A percentile compares a stretch with the other conserved stretches of the same genome.
These are phyloP conservation scores for Polyploca ridens DNA, from an alignment of 2,888 invertebrate species.

Conservation along the genomic window DNA sequence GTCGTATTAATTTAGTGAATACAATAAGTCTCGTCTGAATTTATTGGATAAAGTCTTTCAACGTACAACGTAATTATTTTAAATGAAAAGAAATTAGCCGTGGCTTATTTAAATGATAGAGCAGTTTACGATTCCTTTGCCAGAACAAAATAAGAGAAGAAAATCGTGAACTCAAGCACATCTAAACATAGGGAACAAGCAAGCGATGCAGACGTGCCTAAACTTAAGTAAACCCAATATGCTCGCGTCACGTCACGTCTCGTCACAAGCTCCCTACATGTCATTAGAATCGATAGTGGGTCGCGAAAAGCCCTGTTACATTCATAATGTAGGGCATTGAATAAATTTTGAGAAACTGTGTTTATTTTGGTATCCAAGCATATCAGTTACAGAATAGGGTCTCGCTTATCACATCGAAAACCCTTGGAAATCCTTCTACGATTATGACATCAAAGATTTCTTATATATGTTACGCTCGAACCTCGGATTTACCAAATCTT, in stretches of 20 bases:
- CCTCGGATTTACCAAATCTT: too few relatives aligned
- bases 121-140: background rate
- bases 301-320: background rate
- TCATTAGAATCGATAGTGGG: slow-evolving; percentile 5
- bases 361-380: too few relatives aligned
- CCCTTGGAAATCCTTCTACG: too few relatives aligned
- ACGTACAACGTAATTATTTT: background rate
- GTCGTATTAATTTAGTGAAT: background rate
- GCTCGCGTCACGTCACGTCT: slow-evolving; percentile 17
- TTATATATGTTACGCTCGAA: too few relatives aligned
- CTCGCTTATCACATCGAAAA: too few relatives aligned
- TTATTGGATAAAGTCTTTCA: slow-evolving; percentile 15
- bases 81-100: background rate
- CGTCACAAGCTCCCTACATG: slow-evolving; percentile 13
- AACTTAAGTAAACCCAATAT: slow-evolving; percentile 17
- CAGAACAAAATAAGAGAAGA: background rate
- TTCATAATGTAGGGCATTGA: background rate
- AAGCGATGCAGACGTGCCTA: background rate
- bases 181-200: background rate
- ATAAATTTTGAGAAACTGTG: too few relatives aligned
- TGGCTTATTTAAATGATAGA: background rate
- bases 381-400: too few relatives aligned
- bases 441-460: too few relatives aligned
- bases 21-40: slow-evolving; percentile 11
- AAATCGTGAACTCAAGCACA: slow-evolving; percentile 15